These are phyloP conservation scores for Epistrophe eligans DNA, from an alignment of 2,888 invertebrate genomes.

Conservation along the genomic window DNA sequence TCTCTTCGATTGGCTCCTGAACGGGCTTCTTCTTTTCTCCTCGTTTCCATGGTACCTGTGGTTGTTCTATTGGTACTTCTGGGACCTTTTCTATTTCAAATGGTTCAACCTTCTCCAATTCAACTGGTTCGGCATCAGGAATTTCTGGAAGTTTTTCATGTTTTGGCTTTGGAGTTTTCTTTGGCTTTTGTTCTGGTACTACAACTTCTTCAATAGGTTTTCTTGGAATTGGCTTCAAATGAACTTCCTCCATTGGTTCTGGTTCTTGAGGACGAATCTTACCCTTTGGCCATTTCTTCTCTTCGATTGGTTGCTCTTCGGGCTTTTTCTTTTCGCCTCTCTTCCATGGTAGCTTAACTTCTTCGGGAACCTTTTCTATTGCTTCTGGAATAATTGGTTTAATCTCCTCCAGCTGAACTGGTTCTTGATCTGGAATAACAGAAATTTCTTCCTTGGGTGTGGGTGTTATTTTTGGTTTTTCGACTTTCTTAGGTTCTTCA, in stretches of 20 bases:
- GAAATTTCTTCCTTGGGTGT: slow-evolving; percentile 46
- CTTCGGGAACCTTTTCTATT: slow-evolving; percentile 74
- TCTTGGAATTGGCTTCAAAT: slow-evolving; percentile 84
- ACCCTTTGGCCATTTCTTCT: slow-evolving; percentile 79
- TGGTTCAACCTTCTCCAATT: slow-evolving; percentile 81
- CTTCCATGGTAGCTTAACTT: slow-evolving; percentile 78
- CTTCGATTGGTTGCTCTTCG: slow-evolving; percentile 80
- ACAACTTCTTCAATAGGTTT: slow-evolving; percentile 80
- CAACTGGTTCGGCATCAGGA: slow-evolving; percentile 79
- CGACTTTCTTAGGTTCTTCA: slow-evolving; percentile 57
- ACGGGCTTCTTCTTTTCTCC: slow-evolving; percentile 83
- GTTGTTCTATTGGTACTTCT: slow-evolving; percentile 79
- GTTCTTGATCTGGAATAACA: slow-evolving; percentile 78
- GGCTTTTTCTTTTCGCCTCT: slow-evolving; percentile 80
- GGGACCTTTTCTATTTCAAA: slow-evolving; percentile 81
- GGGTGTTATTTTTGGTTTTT: slow-evolving; percentile 56
- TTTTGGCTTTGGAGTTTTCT: slow-evolving; percentile 80
- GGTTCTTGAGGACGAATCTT: slow-evolving; percentile 83
- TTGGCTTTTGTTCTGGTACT: slow-evolving; percentile 80
- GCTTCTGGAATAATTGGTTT: slow-evolving; percentile 56
- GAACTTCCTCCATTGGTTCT: slow-evolving; percentile 84
- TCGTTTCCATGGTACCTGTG: slow-evolving; percentile 82
- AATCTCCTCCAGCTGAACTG: slow-evolving; percentile 46
- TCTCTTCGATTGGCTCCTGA: slow-evolving; percentile 81
- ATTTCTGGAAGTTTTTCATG: slow-evolving; percentile 81